Evolutionary conservation across 2,888 invertebrate genomes (phyloP), one percentile per base, ranked within the genome.

Genomic region (Netelia fuscicornis): DNA sequence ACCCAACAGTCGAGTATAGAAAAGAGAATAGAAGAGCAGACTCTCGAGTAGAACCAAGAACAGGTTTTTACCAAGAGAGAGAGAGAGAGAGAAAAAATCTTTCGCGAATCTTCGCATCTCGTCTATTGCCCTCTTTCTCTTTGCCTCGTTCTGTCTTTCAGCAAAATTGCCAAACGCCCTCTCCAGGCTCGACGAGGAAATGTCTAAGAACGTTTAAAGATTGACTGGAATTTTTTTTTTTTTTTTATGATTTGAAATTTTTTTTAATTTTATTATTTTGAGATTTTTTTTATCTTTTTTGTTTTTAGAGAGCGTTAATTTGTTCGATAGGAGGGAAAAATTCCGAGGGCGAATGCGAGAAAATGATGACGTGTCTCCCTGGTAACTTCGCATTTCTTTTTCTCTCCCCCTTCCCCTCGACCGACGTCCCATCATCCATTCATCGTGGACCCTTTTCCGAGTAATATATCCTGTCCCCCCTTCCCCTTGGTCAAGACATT

Each of bases 41-140:
- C 64, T 79, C 79, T 77, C 23, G 62, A 84, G 71, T 82, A 79
- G 79, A 81, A 56, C 74, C 67, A 75, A 74, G 65, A 86, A 87
- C 86, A 86, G 86, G 85, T 87, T 88, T 89, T 89, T 88, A 89
- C 87, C 89, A 90, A 91, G 90, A n/a, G 8, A 56, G 6, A 65
- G 20, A 20, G 90, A 13, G 9, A 56, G 6, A 13, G 23, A 76
- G 56, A 17, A 13, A 42, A 76, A 67, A n/a, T 3, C 85, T 88
- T 87, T 75, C 85, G 85, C 85, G 56, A 87, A 84, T 81, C 81
- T 62, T 30, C n/a, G 44, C 9, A 44, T 65, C 62, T 65, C 30
- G 37, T n/a, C 48, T 25, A 25, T 48, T 44, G 20, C 52, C 6
- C 23, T 42, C 5, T 79, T 79, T 5, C n/a, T 58, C 56, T 72